Evolutionary conservation across 2,888 invertebrate species (phyloP).

Genomic region (Cheilosia vulpina): DNA sequence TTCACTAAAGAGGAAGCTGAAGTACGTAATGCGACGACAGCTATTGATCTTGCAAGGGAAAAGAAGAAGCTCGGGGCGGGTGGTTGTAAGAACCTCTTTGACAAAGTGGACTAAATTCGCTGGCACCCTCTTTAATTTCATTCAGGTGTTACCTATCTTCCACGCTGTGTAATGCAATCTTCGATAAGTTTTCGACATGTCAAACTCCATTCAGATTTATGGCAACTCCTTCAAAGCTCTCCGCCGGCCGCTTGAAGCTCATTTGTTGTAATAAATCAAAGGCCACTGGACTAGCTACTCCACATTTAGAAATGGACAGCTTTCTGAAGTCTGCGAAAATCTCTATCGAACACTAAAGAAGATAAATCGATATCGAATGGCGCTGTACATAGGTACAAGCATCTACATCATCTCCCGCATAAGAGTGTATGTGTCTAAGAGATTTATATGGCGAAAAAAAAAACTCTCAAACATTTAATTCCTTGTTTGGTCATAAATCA

Average conservation of each 20-base stretch:
- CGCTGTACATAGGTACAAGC: constrained; percentile 21
- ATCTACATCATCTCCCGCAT: constrained; percentile 33
- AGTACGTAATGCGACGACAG: too few species aligned
- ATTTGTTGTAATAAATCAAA: constrained; percentile 69
- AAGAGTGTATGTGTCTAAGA: background rate
- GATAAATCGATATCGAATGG: constrained; percentile 82
- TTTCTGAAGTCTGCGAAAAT: constrained; percentile 47
- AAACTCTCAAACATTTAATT: constrained; percentile 61
- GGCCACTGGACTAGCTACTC: constrained; percentile 40
- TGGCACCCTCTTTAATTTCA: background rate
- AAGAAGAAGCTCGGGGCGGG: too few species aligned
- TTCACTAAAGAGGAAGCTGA: background rate
- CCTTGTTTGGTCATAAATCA: constrained; percentile 69
- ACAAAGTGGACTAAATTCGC: too few species aligned
- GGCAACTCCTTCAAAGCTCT: constrained; percentile 5
- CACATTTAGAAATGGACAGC: constrained; percentile 60
- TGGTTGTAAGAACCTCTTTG: too few species aligned
- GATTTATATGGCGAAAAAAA: constrained; percentile 37
- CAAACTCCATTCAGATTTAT: constrained; percentile 33
- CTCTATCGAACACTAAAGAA: constrained; percentile 74
- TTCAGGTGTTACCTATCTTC: background rate
- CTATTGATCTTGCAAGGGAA: too few species aligned
- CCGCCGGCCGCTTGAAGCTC: constrained; percentile 13
- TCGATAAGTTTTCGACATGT: background rate
- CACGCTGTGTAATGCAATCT: background rate